phyloP scores from a whole-genome alignment of 23 tunicate genomes.

The Ascidia mentula region DNA sequence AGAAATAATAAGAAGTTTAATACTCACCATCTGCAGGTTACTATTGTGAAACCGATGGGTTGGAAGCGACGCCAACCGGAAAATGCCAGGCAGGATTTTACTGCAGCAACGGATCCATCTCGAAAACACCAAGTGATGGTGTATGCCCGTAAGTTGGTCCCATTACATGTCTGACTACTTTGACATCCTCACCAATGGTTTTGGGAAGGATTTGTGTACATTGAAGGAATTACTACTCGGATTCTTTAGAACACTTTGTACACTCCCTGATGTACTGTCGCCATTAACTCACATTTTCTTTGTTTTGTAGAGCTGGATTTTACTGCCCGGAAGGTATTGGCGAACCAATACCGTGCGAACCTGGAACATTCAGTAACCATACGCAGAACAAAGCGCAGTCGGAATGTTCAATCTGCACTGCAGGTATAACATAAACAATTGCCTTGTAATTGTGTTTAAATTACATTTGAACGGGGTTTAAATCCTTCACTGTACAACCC shows the following conservation, averaged over 20 bases:
- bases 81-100: slow-evolving; percentile 75
- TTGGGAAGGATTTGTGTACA: no score
- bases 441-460: no score
- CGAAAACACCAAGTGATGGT: slow-evolving; percentile 66
- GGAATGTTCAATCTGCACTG: slow-evolving; percentile 73
- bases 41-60: slow-evolving; percentile 52
- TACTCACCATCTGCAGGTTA: slow-evolving; percentile 45
- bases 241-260: no score
- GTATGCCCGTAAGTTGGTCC: slow-evolving; percentile 85
- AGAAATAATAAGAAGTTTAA: no score
- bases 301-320: slow-evolving; percentile 50
- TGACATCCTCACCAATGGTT: background rate
- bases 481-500: no score
- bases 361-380: slow-evolving; percentile 75
- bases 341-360: slow-evolving; percentile 50
- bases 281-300: background rate
- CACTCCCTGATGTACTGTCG: no score
- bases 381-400: slow-evolving; percentile 24
- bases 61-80: slow-evolving; percentile 57
- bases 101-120: slow-evolving; percentile 54
- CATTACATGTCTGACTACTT: background rate
- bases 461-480: no score
- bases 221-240: no score
- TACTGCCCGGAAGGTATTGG: slow-evolving; percentile 62
- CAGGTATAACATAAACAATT: slow-evolving; percentile 60